These are phyloP conservation scores for Hydrozoanthus gracilis DNA, from an alignment of 92 coral and sea anemone species.

Conservation along the genomic window DNA sequence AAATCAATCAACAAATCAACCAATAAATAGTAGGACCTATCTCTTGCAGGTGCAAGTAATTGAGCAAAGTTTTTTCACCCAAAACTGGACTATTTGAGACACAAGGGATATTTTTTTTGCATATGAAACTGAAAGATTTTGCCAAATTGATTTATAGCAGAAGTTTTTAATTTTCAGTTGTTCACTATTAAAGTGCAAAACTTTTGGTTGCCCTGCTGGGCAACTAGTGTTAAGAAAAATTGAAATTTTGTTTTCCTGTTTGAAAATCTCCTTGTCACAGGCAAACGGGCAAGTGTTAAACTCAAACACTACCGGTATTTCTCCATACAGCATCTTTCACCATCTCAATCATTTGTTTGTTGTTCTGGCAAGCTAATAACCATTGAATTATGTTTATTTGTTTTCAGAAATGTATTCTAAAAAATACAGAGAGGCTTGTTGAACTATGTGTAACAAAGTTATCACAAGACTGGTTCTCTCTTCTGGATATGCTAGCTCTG, in stretches of 20 bases:
- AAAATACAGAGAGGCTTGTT: slow-evolving; percentile 90
- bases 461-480: slow-evolving; percentile 98
- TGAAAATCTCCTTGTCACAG: background rate
- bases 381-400: background rate
- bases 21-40: too few species aligned
- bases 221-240: background rate
- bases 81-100: background rate
- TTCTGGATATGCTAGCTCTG: slow-evolving; percentile 88
- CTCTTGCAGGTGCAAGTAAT: background rate
- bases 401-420: slow-evolving; percentile 91
- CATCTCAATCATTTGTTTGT: background rate
- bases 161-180: background rate
- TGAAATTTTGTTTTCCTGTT: background rate
- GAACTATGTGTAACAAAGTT: slow-evolving; percentile 93
- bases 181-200: background rate
- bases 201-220: background rate
- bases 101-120: background rate
- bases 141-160: too few species aligned
- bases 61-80: background rate
- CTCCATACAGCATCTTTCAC: too few species aligned
- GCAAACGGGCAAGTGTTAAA: too few species aligned
- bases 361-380: background rate
- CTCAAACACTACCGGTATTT: too few species aligned
- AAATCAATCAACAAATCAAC: too few species aligned
- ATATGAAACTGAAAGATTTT: too few species aligned